Evolutionary conservation across 2,888 invertebrate species (phyloP), one percentile per base, ranked within the genome.

Genomic region (Aphidoletes aphidimyza): DNA sequence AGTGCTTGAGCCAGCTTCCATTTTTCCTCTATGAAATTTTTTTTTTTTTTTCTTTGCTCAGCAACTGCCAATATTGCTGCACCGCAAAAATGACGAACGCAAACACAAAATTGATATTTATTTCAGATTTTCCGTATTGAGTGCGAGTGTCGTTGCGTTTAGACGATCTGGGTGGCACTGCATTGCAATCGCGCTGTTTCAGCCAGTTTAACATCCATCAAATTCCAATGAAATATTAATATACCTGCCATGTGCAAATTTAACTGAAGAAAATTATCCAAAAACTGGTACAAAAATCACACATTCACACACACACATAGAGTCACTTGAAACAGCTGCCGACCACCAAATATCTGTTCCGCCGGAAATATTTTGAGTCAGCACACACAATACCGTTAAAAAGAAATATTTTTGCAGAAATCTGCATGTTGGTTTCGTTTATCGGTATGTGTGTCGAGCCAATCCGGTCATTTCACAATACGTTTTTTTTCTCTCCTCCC

Each of bases 271-370:
- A 54, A 54, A 54, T 54, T n/a, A 54, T 54, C 54, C 54, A 54
- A 47, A 54, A 47, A n/a, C n/a, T 54, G 26, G 54, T n/a, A n/a
- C 54, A 54, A 54, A 54, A 54, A 26, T 54, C 54, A 54, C 54
- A 54, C 54, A 54, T 5, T 54, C n/a, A n/a, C 42, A 42, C 14
- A 9, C 42, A 14, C 42, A 54, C n/a, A 8, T 5, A 5, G 54
- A 22, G 3, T 22, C 54, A 26, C 54, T 54, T 26, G 22, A 22
- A 54, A 54, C 54, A 54, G 54, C 47, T 47, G 47, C 47, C 47
- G 19, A 47, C 47, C 47, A 14, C 8, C 8, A 19, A 17, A 47
- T 19, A 19, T 39, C n/a, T n/a, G n/a, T n/a, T n/a, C n/a, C n/a
- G n/a, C n/a, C n/a, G n/a, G n/a, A n/a, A n/a, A n/a, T n/a, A n/a